Percentiles rank a stretch among this genome's conserved stretches.
Conservation (phyloP, 2,888 invertebrate species). For the Drosophila rellima region DNA sequence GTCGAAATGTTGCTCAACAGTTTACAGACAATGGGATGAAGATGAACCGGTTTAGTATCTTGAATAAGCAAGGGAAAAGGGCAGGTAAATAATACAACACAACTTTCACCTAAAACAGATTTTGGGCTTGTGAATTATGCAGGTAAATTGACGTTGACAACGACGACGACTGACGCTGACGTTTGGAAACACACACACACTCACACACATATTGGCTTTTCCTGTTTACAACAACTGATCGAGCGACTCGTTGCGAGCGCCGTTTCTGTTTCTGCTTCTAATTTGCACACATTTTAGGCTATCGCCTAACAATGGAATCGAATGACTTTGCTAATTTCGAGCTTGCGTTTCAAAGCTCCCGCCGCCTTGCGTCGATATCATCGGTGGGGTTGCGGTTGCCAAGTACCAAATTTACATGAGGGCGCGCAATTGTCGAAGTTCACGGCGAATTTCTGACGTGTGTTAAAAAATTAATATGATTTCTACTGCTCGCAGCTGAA, state of each 20-base stretch:
- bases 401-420: conserved; percentile 53
- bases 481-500: conserved; percentile 15
- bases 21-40: conserved; percentile 15
- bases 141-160: conserved; percentile 51
- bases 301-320: conserved; percentile 22
- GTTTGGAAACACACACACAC: conserved; percentile 18
- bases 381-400: conserved; percentile 23
- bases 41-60: conserved; percentile 50
- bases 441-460: conserved; percentile 54
- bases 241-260: conserved; percentile 8
- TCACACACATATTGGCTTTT: conserved; percentile 27
- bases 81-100: conserved; percentile 37
- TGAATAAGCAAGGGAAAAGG: conserved; percentile 37
- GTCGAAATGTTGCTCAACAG: background rate
- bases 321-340: conserved; percentile 67
- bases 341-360: conserved; percentile 48
- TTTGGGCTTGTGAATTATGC: conserved; percentile 26
- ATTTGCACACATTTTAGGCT: conserved; percentile 60
- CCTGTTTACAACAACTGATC: conserved; percentile 41
- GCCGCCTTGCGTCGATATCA: conserved; percentile 2
- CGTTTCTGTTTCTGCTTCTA: conserved; percentile 48
- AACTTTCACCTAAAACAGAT: conserved; percentile 69
- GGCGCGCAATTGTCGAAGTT: conserved; percentile 63
- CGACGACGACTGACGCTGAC: conserved; percentile 23
- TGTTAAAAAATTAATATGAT: conserved; percentile 31